Evolutionary conservation across 2,113 vertebrate genomes (phyloP), one percentile per base, ranked within the genome.

Genomic region (Etheostoma spectabile): DNA sequence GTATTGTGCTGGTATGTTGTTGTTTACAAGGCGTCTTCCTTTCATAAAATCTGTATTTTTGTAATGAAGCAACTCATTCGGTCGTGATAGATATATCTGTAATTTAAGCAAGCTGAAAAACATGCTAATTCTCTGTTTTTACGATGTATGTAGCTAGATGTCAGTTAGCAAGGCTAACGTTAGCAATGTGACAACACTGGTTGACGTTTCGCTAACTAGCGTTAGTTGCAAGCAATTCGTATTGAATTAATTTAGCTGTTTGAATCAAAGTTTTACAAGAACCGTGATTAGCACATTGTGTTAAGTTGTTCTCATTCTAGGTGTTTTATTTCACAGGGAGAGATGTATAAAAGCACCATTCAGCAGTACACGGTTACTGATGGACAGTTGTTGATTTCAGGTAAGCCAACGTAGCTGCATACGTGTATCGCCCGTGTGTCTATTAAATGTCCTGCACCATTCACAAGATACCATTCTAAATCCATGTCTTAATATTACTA

Each of bases 1-100:
- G 61, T 81, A 48, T 90, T 88, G 76, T 89, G 75, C 62, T 69
- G 87, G 79, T 88, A 84, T 91, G 82, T 86, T 85, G 53, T 53
- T 77, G 30, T 78, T 84, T 90, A 83, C 38, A 59, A 21, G 19
- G 0, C 19, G 0, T 55, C 24, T 71, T 72, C 0, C 22, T 3
- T 76, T 48, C 10, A 49, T 8, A 45, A 14, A 13, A 0, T 0
- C 3, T 0, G 0, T 11, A 0, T 30, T 82, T 64, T 8, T 53
- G 18, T 14, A 13, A 35, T 0, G 1, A 62, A 30, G 56, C 0
- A 0, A 6, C 38, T 1, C 27, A 21, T 15, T 22, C 30, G 5
- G 1, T 8, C 1, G 0, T 11, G 0, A 12, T 1, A 27, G n/a
- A 1, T 33, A 4, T 27, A 13, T 2, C 0, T 33, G 4, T 2